These are phyloP conservation scores for Tholera decimalis DNA, from an alignment of 2,888 invertebrate species.

Conservation along the genomic window DNA sequence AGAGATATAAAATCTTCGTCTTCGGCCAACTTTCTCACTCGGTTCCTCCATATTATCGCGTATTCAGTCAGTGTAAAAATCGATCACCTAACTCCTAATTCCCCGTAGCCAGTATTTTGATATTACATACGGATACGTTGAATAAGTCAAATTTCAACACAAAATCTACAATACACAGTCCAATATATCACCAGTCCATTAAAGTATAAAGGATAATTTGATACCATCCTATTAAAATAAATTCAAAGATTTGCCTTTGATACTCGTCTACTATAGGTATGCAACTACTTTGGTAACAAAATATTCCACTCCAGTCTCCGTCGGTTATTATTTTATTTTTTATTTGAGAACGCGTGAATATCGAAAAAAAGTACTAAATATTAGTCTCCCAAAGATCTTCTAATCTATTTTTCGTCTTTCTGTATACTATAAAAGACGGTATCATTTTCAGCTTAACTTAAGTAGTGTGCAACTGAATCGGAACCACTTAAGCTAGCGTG, in stretches of 20 bases:
- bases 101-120: background rate
- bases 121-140: background rate
- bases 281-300: background rate
- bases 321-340: background rate
- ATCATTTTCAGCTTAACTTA: background rate
- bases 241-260: background rate
- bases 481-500: slow-evolving; percentile 27
- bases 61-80: slow-evolving; percentile 27
- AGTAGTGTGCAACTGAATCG: background rate
- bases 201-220: background rate
- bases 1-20: too few species aligned
- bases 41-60: slow-evolving; percentile 33
- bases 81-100: slow-evolving; percentile 9
- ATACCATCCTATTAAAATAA: background rate
- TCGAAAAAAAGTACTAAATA: background rate
- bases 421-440: background rate
- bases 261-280: background rate
- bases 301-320: background rate
- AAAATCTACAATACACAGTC: background rate
- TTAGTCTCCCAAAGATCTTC: background rate
- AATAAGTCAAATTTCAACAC: background rate
- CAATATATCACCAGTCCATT: background rate
- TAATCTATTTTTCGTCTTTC: background rate
- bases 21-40: too few species aligned
- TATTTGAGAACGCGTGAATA: background rate